Evolutionary conservation across 2,888 invertebrate genomes (phyloP), one percentile per base, ranked within the genome.

Genomic region (Hydropsyche betteni): DNA sequence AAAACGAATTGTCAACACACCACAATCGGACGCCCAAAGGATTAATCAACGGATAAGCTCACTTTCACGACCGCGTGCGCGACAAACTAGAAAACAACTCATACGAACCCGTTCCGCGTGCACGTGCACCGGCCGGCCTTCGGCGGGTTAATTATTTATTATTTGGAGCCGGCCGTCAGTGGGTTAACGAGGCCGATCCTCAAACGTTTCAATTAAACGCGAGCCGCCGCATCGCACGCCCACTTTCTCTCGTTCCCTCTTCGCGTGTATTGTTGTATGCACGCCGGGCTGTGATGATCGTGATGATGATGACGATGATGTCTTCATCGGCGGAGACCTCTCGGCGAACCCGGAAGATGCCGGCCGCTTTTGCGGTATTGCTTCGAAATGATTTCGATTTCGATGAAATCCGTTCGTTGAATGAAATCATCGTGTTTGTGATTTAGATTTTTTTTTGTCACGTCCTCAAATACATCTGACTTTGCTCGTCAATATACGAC

Each of bases 181-280:
- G 64, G 64, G 64, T 64, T 64, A 64, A 64, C 64, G 64, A 64
- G 64, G 64, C 64, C 36, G 64, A 64, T 64, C 64, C 64, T 64
- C 64, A 64, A 64, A 64, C 64, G 64, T 64, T 64, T 64, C 64
- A 64, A 64, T 64, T 64, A 64, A 64, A 64, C 64, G 64, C 24
- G 64, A 64, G 36, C 64, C 36, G 64, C 64, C 64, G 64, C 64
- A 24, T 64, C 44, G 7, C 64, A 64, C 64, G 64, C 64, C 64
- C 64, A 64, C 64, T 64, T 64, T 64, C 64, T 64, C 64, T 64
- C 64, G 64, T 64, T 64, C 64, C 12, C 34, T 4, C 44, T 2
- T 8, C 44, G 10, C 4, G 44, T 44, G 6, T 44, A 44, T 44
- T 44, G 44, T 44, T 44, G 44, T 44, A 64, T 12, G 64, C 64